phyloP scores from a whole-genome alignment of 2,888 invertebrate genomes.

The Stictocephala bisonia region DNA sequence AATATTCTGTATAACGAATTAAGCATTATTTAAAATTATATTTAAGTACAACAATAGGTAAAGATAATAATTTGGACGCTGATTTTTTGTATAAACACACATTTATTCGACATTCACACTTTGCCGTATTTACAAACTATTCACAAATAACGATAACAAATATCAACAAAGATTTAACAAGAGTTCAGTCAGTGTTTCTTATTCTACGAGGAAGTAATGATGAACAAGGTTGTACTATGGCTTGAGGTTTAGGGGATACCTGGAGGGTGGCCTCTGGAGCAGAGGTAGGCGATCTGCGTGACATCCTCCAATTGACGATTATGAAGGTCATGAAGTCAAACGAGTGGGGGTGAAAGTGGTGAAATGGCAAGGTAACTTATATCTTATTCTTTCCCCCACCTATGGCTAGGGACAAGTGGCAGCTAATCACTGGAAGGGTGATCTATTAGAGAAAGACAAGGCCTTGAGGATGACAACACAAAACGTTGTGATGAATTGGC shows the following conservation, averaged over 20 bases:
- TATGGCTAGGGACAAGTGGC: too few relatives aligned
- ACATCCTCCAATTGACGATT: not conserved
- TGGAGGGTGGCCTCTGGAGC: not conserved
- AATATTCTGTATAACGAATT: too few relatives aligned
- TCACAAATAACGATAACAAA: constrained; percentile 25
- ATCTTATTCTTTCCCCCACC: constrained; percentile 41
- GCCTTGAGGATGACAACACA: too few relatives aligned
- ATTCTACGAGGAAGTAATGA: not conserved
- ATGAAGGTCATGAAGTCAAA: constrained; percentile 25
- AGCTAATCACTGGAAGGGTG: too few relatives aligned
- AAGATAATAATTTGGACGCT: too few relatives aligned
- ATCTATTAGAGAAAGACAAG: too few relatives aligned
- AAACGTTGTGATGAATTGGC: too few relatives aligned
- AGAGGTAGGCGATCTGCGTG: not conserved
- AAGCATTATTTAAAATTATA: too few relatives aligned
- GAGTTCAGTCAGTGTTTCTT: constrained; percentile 29
- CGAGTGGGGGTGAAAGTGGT: not conserved
- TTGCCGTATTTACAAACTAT: constrained; percentile 28
- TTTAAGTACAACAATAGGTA: too few relatives aligned
- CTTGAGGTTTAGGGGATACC: constrained; percentile 3
- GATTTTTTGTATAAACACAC: constrained; percentile 24
- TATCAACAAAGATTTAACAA: constrained; percentile 29
- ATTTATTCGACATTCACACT: constrained; percentile 38
- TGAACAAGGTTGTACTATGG: constrained; percentile 18
- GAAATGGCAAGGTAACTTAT: not conserved